Conservation (phyloP, 1,140 invertebrate species). For the Cotesia vestalis region DNA sequence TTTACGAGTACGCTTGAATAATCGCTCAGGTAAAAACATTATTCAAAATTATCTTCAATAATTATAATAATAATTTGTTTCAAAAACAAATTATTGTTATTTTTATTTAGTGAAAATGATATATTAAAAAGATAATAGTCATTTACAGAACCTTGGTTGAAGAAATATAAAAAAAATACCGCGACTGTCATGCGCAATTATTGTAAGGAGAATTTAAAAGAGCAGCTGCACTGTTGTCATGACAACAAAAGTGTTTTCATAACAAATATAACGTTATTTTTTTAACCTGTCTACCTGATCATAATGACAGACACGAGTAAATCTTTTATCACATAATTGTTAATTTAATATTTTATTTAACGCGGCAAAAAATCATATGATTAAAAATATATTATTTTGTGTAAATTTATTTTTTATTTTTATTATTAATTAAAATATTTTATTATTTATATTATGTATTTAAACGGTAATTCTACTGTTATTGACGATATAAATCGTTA, state of each 20-base stretch:
- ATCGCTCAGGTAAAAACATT: too few species aligned
- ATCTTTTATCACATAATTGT: background rate
- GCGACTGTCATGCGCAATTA: background rate
- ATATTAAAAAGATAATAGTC: constrained; percentile 6
- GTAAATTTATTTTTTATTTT: background rate
- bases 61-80: too few species aligned
- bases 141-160: background rate
- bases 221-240: background rate
- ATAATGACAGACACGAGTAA: background rate
- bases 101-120: background rate
- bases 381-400: too few species aligned
- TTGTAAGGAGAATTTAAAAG: background rate
- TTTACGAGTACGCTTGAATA: too few species aligned
- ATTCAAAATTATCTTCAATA: too few species aligned
- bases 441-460: constrained; percentile 22
- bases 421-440: constrained; percentile 1
- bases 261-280: background rate
- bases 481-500: background rate
- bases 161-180: background rate
- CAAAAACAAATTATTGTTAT: too few species aligned
- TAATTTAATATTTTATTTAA: background rate
- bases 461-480: constrained; percentile 24
- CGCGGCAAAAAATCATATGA: too few species aligned
- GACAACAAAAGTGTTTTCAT: constrained; percentile 4
- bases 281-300: background rate